Conservation (phyloP, 2,797 vertebrate species). For the Acipenser transmontanus region DNA sequence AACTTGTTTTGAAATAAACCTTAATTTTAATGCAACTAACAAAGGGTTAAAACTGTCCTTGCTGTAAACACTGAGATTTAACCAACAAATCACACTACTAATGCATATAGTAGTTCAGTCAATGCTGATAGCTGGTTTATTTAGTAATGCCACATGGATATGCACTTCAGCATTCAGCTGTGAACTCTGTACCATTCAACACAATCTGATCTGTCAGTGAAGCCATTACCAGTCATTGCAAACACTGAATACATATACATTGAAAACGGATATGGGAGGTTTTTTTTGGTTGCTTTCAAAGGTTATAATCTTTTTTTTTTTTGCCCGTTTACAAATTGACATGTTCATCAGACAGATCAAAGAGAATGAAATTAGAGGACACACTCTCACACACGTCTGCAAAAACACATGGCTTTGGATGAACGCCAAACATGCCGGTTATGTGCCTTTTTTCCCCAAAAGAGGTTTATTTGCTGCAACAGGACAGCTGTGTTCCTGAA, state of each 20-base stretch:
- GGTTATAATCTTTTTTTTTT: slow-evolving; percentile 45
- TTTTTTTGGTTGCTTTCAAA: slow-evolving; percentile 13
- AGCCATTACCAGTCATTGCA: neutral
- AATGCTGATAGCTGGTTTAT: no score
- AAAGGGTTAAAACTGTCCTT: no score
- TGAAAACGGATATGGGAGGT: neutral
- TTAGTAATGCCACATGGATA: no score
- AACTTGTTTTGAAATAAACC: no score
- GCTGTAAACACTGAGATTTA: no score
- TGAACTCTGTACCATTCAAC: neutral
- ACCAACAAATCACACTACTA: no score
- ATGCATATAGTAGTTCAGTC: no score
- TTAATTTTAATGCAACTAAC: no score
- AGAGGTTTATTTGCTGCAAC: slow-evolving; percentile 48
- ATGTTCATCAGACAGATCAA: slow-evolving; percentile 57
- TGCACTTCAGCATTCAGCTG: no score
- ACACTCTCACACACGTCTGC: slow-evolving; percentile 23
- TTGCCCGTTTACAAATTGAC: slow-evolving; percentile 35
- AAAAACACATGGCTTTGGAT: slow-evolving; percentile 48
- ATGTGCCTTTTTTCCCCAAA: slow-evolving; percentile 60
- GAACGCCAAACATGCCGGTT: slow-evolving; percentile 47
- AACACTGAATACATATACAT: neutral
- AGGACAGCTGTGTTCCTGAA: slow-evolving; percentile 67
- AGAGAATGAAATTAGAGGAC: slow-evolving; percentile 54
- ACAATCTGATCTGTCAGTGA: neutral